Conservation (phyloP, 1,140 invertebrate genomes). For the Procambarus virginalis region DNA sequence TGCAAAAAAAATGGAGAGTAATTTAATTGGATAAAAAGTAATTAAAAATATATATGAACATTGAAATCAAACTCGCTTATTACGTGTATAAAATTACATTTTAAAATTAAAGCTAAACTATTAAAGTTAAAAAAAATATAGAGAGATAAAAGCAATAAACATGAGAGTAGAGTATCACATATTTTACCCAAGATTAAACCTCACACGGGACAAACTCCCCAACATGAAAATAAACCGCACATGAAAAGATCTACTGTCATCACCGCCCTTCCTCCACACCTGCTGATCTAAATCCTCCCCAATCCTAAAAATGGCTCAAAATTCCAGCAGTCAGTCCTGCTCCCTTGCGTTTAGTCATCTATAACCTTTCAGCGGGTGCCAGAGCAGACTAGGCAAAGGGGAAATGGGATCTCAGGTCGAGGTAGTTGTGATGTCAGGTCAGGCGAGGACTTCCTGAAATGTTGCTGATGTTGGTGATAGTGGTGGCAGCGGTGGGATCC, state of each 20-base stretch:
- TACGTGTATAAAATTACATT: too few species aligned
- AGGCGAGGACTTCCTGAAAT: constrained; percentile 31
- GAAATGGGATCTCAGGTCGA: constrained; percentile 46
- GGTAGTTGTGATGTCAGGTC: constrained; percentile 43
- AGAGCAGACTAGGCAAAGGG: constrained; percentile 20
- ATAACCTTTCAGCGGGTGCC: constrained; percentile 29
- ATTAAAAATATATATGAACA: too few species aligned
- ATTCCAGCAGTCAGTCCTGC: background rate
- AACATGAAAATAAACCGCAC: background rate
- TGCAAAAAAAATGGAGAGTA: too few species aligned
- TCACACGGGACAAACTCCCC: too few species aligned
- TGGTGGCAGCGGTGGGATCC: background rate
- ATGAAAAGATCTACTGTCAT: background rate
- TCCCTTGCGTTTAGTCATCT: constrained; percentile 16
- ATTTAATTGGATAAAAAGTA: too few species aligned
- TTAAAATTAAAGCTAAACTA: too few species aligned
- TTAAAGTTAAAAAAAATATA: too few species aligned
- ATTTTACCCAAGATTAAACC: too few species aligned
- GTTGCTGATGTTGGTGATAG: constrained; percentile 29
- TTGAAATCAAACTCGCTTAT: too few species aligned
- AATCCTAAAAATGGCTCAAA: constrained; percentile 14
- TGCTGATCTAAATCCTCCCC: background rate
- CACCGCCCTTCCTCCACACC: background rate
- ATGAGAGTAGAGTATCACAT: too few species aligned
- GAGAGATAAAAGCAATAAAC: too few species aligned